phyloP scores from a whole-genome alignment of 1,140 invertebrate genomes.

The Polypedilum pembai region DNA sequence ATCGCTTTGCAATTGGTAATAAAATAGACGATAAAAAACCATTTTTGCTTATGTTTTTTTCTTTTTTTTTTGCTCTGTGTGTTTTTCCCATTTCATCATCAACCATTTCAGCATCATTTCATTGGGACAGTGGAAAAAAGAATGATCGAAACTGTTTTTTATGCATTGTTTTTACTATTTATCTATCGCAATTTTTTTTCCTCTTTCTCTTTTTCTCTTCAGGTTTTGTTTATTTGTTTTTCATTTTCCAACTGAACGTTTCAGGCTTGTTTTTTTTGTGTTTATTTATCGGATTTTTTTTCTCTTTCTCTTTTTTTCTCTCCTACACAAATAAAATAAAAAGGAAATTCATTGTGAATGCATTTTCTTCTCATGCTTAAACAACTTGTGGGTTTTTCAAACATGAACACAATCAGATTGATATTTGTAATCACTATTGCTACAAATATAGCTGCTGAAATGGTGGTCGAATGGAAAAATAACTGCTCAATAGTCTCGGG shows the following conservation, averaged over 20 bases:
- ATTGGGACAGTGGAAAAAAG: neutral
- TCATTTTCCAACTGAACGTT: conserved; percentile 12
- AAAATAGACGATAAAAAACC: conserved; percentile 26
- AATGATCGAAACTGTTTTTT: conserved; percentile 18
- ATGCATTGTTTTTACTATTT: conserved; percentile 18
- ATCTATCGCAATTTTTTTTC: neutral
- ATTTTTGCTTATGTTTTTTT: conserved; percentile 20
- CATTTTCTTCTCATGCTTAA: neutral
- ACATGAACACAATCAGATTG: too few relatives aligned
- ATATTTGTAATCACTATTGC: too few relatives aligned
- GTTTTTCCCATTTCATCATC: neutral
- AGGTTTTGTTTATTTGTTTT: conserved; percentile 18
- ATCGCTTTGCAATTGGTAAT: conserved; percentile 23
- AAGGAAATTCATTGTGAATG: conserved; percentile 15
- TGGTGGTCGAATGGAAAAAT: too few relatives aligned
- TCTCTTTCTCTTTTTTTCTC: too few relatives aligned
- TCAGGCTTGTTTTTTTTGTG: neutral
- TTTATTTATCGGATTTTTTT: conserved; percentile 15
- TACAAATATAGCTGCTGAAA: too few relatives aligned
- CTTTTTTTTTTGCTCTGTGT: neutral
- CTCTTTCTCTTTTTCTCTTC: neutral
- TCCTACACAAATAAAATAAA: too few relatives aligned
- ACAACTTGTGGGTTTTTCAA: too few relatives aligned
- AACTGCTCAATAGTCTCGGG: too few relatives aligned
- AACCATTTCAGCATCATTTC: neutral